Base-by-base conservation (phyloP, 2,797 vertebrate genomes). In the Sphenopsis melanotis region DNA sequence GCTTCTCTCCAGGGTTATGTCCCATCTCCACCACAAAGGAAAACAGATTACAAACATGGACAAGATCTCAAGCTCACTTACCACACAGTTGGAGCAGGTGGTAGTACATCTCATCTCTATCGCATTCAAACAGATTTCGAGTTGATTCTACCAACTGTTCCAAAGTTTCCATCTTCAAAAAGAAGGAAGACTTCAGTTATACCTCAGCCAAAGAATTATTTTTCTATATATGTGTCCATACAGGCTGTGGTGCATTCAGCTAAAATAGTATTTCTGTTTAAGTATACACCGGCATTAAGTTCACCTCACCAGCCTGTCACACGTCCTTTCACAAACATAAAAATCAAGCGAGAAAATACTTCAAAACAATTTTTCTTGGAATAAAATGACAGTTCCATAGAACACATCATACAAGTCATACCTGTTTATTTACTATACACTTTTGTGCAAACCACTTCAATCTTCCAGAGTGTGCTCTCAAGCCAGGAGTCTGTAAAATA, bases 91-190 rank as follows among this genome's bases (percentile, higher is more conserved):
- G 97, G 32, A 99, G 97, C 34, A 99, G 41, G 93, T 96, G 98
- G 95, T 97, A 98, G 96, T 99, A 99, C 98, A 99, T 98, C 80
- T 99, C 98, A 92, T 99, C 98, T 97, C 99, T 97, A 97, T 99
- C 99, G 16, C 99, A 99, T 87, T 99, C 99, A 97, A 99, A 99
- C 10, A 99, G 97, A 94, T 99, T 99, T 77, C 96, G 78, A 29
- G 99, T 99, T 96, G 99, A 95, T 53, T 99, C 98, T 94, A 99
- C 98, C 96, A 99, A 97, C 76, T 98, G 98, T 92, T 99, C 99
- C 97, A 99, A 97, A 69, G 95, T 0, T 94, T 99, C 98, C 95
- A 98, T 97, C 99, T 99, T 96, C 66, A 87, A 95, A 63, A 92
- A 61, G 34, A 80, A 87, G 30, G 7, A 92, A 90, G 3, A 82